Evolutionary conservation across 1,140 invertebrate genomes (phyloP).

Genomic region (Phthorimaea operculella): DNA sequence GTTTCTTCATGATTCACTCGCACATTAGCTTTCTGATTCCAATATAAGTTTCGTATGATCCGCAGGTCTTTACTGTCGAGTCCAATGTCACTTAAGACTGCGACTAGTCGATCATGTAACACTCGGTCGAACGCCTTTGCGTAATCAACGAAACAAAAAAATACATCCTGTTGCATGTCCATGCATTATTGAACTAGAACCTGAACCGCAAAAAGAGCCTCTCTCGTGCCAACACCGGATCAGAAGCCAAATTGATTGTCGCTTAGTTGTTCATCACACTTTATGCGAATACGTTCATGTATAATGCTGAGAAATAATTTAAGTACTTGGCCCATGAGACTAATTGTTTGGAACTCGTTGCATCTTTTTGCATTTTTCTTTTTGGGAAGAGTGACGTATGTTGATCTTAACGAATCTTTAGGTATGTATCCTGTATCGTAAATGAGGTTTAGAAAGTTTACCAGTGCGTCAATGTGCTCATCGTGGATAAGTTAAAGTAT

Average conservation of each 20-base stretch:
- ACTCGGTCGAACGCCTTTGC: too few species aligned
- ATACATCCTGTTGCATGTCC: too few species aligned
- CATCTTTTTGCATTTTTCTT: neutral
- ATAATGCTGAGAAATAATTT: constrained; percentile 4
- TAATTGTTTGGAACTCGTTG: neutral
- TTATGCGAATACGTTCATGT: neutral
- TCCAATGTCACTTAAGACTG: too few species aligned
- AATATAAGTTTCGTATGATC: too few species aligned
- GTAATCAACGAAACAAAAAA: too few species aligned
- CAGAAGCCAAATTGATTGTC: constrained; percentile 12
- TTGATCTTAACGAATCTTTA: neutral
- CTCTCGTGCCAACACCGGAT: constrained; percentile 8
- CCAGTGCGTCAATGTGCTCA: neutral
- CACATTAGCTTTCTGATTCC: too few species aligned
- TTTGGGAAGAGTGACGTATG: constrained; percentile 1
- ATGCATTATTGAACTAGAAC: too few species aligned
- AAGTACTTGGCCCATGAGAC: constrained; percentile 6
- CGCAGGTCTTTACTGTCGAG: too few species aligned
- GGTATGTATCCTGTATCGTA: neutral
- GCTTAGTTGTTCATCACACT: constrained; percentile 7
- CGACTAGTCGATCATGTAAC: too few species aligned
- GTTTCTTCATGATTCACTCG: too few species aligned
- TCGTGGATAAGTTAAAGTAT: neutral
- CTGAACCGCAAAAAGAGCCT: constrained; percentile 12
- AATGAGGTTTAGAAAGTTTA: neutral